phyloP scores from a whole-genome alignment of 2,113 vertebrate species.

The Grammomys surdaster region DNA sequence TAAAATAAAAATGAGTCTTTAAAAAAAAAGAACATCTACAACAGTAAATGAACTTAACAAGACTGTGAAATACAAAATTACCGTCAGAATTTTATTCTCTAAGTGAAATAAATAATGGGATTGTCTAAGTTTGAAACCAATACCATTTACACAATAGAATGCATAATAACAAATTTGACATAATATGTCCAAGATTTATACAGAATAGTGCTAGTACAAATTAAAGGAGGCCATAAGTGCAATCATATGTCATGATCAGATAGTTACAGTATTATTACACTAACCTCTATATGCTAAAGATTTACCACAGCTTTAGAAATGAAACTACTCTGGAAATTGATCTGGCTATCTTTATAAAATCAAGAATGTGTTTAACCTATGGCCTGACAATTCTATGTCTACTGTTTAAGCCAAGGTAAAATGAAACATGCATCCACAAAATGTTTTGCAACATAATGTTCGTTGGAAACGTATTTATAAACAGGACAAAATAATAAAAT shows the following conservation, averaged over 20 bases:
- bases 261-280: background rate
- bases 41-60: background rate
- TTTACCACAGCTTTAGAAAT: background rate
- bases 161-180: conserved; percentile 12
- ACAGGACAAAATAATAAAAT: conserved; percentile 19
- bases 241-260: background rate
- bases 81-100: background rate
- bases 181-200: conserved; percentile 17
- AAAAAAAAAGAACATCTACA: background rate
- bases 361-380: conserved; percentile 4
- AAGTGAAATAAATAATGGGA: background rate
- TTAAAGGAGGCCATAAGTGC: background rate
- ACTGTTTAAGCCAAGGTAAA: conserved; percentile 29
- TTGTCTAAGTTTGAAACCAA: conserved; percentile 3
- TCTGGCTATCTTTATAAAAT: conserved; percentile 10
- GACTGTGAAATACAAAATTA: background rate
- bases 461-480: background rate
- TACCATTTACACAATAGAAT: background rate
- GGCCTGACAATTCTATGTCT: background rate
- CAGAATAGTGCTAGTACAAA: background rate
- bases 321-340: background rate
- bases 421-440: background rate
- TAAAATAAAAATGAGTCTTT: background rate
- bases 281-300: background rate
- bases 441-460: background rate